phyloP scores from a whole-genome alignment of 2,888 invertebrate species.

The Empis stercorea region DNA sequence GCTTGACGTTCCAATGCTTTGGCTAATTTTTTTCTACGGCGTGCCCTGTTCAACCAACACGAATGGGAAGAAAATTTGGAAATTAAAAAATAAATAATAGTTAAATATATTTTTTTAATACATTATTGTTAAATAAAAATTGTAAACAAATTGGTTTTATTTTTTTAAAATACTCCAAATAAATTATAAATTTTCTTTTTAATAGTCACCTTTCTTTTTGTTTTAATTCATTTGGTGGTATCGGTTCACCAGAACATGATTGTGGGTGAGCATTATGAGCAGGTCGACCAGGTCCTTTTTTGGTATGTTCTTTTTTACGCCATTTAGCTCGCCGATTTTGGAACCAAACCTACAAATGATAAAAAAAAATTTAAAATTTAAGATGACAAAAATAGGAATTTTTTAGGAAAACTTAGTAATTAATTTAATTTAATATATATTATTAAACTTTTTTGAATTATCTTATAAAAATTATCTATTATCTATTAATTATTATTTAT shows the following conservation, averaged over 20 bases:
- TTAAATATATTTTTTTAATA: no score
- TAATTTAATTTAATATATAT: no score
- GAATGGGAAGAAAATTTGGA: no score
- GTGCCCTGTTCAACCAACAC: conserved; percentile 43
- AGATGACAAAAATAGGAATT: no score
- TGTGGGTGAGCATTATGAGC: conserved; percentile 98
- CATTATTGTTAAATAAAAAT: neutral
- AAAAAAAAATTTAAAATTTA: conserved; percentile 12
- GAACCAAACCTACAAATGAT: conserved; percentile 85
- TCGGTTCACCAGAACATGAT: conserved; percentile 93
- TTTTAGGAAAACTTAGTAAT: no score
- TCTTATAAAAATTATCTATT: no score
- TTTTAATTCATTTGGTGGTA: conserved; percentile 78
- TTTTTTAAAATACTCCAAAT: no score
- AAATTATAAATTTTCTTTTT: neutral
- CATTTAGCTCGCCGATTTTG: conserved; percentile 98
- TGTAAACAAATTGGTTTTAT: neutral
- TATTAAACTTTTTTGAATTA: no score
- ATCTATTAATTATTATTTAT: no score
- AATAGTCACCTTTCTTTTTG: conserved; percentile 60
- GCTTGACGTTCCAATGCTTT: conserved; percentile 88
- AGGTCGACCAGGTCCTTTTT: conserved; percentile 95
- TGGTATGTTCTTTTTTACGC: conserved; percentile 98
- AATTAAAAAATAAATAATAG: neutral
- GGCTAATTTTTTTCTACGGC: conserved; percentile 79